A percentile compares a stretch with the other conserved stretches of the same genome.
Conservation (phyloP, 2,888 invertebrate species). For the Callosobruchus maculatus region DNA sequence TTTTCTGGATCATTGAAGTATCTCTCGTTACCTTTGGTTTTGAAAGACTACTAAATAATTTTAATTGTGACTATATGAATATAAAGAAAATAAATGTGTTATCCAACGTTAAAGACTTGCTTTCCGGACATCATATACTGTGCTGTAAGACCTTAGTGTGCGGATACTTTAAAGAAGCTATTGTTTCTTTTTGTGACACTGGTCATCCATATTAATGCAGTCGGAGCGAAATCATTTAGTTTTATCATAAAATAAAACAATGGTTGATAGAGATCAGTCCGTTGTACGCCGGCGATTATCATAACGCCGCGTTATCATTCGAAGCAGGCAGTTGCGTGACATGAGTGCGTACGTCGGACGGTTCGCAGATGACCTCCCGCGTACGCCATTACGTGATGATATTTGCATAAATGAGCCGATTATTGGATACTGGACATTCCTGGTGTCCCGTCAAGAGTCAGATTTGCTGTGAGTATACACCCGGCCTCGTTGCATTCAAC, state of each 20-base stretch:
- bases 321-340: not conserved
- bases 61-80: too few species aligned
- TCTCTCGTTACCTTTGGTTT: too few species aligned
- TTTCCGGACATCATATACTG: too few species aligned
- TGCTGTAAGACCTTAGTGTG: too few species aligned
- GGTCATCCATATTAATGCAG: not conserved
- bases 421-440: too few species aligned
- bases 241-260: not conserved
- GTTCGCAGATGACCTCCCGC: not conserved
- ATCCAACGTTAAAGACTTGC: too few species aligned
- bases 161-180: not conserved
- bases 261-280: not conserved
- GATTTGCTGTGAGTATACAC: too few species aligned
- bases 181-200: not conserved
- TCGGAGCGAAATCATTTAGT: not conserved
- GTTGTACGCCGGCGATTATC: not conserved
- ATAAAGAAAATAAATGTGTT: too few species aligned
- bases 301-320: not conserved
- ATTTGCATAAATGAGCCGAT: not conserved
- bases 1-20: too few species aligned
- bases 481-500: too few species aligned
- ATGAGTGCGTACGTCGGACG: not conserved
- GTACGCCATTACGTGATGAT: not conserved
- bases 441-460: too few species aligned
- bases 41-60: too few species aligned